A percentile compares a stretch with the other conserved stretches of the same genome.
Conservation (phyloP, 2,113 vertebrate species). For the Pterocles burchelli region DNA sequence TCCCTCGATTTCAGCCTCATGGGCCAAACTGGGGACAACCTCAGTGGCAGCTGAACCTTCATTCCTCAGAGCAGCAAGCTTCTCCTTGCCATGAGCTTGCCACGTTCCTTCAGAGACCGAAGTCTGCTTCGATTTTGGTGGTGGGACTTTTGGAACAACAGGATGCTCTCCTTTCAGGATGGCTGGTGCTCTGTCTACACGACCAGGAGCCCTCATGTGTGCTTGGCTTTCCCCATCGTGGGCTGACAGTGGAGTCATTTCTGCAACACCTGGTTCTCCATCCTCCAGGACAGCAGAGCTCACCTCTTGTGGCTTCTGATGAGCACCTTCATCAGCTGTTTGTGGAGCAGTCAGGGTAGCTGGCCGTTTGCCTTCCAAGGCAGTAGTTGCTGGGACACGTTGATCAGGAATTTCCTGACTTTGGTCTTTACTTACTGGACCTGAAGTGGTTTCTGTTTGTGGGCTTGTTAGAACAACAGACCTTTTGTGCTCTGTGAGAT, state of each 20-base stretch:
- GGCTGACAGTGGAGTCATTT: background rate
- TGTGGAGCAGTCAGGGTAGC: background rate
- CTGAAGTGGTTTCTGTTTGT: background rate
- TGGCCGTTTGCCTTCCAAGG: background rate
- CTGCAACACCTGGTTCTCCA: background rate
- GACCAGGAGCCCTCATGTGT: background rate
- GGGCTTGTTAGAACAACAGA: background rate
- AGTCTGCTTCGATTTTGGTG: background rate
- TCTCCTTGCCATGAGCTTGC: background rate
- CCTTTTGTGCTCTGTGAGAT: background rate
- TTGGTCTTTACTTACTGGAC: background rate
- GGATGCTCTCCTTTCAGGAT: background rate
- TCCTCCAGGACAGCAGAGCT: background rate
- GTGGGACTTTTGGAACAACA: background rate
- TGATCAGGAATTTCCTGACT: background rate
- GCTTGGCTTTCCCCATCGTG: background rate
- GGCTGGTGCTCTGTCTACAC: background rate
- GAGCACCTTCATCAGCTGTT: background rate
- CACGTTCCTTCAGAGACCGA: rapidly evolving
- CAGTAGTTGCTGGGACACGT: background rate
- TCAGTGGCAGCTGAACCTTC: background rate
- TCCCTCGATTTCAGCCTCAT: background rate
- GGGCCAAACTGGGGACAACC: background rate
- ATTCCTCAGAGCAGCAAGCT: background rate
- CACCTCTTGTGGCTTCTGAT: background rate